Conservation (phyloP, 2,797 vertebrate species). For the Eurystomus glaucurus region DNA sequence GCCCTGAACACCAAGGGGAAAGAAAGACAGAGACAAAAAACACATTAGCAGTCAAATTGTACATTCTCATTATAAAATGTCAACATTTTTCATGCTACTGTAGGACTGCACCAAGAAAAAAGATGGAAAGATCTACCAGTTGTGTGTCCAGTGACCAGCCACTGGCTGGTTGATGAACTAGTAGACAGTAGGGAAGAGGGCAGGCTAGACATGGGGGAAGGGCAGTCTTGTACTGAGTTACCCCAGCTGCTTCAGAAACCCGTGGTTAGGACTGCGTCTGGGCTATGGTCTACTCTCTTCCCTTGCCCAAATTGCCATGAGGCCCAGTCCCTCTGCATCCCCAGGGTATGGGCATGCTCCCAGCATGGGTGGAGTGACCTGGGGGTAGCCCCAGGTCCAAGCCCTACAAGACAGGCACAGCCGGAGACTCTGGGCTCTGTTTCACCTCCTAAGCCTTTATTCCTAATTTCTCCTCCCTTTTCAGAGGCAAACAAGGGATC, state of each 20-base stretch:
- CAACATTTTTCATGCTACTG: rapidly evolving
- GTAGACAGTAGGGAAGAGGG: not conserved
- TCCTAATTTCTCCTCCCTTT: not conserved
- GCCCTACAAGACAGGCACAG: not conserved
- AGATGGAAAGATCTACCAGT: not conserved
- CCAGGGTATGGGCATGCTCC: rapidly evolving
- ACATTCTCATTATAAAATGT: not conserved
- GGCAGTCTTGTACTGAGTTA: not conserved
- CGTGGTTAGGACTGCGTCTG: not conserved
- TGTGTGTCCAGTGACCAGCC: not conserved
- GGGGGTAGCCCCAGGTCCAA: rapidly evolving
- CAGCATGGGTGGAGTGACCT: rapidly evolving
- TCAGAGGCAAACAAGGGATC: not conserved
- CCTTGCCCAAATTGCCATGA: rapidly evolving
- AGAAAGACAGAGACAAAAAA: not conserved
- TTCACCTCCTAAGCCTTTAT: not conserved
- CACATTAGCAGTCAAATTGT: not conserved
- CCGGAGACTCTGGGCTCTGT: not conserved
- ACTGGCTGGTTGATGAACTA: not conserved
- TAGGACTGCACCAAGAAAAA: not conserved
- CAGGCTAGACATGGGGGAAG: rapidly evolving
- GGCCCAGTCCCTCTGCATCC: not conserved
- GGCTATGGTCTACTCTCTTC: not conserved
- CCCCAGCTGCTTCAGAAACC: not conserved
- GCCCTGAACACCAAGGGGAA: constrained; percentile 59